Conservation (phyloP, 2,113 vertebrate genomes). For the Sorex araneus region DNA sequence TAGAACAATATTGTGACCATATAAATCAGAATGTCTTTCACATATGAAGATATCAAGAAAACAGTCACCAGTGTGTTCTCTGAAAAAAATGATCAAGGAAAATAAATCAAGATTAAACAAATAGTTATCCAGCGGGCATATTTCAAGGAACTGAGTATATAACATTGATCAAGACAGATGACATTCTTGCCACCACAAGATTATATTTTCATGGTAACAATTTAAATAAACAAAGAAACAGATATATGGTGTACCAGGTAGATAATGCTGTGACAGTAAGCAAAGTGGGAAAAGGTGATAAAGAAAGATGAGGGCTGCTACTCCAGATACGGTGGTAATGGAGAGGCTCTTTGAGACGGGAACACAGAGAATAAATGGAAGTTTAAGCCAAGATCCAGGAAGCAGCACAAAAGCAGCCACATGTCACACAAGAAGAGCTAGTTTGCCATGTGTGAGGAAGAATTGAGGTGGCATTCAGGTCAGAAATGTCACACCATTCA, state of each 20-base stretch:
- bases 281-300: no score
- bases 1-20: not conserved
- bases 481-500: no score
- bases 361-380: not conserved
- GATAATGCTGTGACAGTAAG: not conserved
- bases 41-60: not conserved
- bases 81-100: not conserved
- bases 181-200: not conserved
- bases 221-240: not conserved
- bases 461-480: not conserved
- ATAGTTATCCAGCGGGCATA: not conserved
- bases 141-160: not conserved
- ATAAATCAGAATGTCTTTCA: not conserved
- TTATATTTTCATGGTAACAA: not conserved
- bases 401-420: not conserved
- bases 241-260: not conserved
- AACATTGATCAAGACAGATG: no score
- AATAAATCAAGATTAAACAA: not conserved
- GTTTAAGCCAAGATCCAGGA: no score
- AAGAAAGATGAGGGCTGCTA: no score
- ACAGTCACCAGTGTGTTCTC: not conserved
- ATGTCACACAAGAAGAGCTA: not conserved
- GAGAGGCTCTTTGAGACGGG: not conserved
- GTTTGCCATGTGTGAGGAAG: not conserved
- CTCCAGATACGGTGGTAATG: not conserved